phyloP scores from a whole-genome alignment of 2,888 invertebrate genomes.

The Eudasyphora cyanicolor region DNA sequence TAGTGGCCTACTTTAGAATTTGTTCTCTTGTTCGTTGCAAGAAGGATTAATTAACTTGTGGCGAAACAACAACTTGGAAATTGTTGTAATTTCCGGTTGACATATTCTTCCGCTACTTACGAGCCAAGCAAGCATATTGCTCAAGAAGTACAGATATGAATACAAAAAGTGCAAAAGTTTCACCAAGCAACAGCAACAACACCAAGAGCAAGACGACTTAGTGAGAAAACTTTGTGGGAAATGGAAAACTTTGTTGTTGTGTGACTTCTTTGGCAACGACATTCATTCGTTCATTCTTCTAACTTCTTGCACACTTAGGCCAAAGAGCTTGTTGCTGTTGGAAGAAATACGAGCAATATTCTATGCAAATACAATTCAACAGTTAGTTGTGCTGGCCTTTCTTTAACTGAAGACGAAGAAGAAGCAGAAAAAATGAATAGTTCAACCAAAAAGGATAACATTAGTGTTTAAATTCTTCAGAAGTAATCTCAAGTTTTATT shows the following conservation, averaged over 20 bases:
- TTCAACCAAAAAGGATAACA: not conserved
- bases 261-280: conserved; percentile 2
- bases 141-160: conserved; percentile 10
- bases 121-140: not conserved
- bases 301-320: not conserved
- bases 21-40: conserved; percentile 18
- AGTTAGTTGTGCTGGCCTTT: not conserved
- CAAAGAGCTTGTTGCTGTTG: conserved; percentile 9
- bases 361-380: not conserved
- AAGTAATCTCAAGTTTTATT: not conserved
- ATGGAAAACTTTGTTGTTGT: conserved; percentile 3
- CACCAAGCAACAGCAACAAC: not conserved
- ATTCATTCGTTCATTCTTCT: not conserved
- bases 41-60: conserved; percentile 51
- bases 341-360: not conserved
- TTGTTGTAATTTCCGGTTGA: conserved; percentile 47
- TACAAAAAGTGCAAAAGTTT: conserved; percentile 5
- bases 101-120: conserved; percentile 33
- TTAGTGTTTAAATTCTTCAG: not conserved
- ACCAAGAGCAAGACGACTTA: not conserved
- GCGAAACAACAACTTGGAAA: not conserved
- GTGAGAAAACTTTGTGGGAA: conserved; percentile 10
- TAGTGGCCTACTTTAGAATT: conserved; percentile 27
- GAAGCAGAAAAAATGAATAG: no score
- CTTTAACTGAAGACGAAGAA: not conserved